phyloP scores from a whole-genome alignment of 1,140 invertebrate genomes.

The Leptoteleia sp. region DNA sequence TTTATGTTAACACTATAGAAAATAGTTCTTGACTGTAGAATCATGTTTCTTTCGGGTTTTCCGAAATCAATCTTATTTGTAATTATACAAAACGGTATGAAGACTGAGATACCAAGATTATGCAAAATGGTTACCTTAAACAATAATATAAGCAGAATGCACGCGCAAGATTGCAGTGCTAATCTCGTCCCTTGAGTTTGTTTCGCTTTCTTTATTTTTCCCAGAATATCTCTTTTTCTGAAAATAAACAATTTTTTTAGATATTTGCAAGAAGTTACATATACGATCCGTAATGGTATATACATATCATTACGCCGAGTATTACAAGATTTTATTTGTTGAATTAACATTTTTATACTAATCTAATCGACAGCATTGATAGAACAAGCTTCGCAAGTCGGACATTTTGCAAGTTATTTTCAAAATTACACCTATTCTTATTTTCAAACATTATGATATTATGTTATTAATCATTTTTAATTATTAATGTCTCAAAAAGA shows the following conservation, averaged over 20 bases:
- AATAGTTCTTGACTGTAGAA: neutral
- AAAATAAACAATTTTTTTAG: constrained; percentile 77
- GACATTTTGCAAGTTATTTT: constrained; percentile 1
- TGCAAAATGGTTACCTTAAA: constrained; percentile 80
- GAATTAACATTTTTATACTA: constrained; percentile 5
- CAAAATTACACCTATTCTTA: constrained; percentile 24
- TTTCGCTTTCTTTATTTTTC: constrained; percentile 8
- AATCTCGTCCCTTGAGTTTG: constrained; percentile 45
- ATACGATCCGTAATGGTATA: constrained; percentile 26
- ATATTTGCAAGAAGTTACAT: neutral
- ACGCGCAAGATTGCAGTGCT: constrained; percentile 56
- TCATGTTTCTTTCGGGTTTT: constrained; percentile 9
- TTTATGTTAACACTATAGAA: constrained; percentile 23
- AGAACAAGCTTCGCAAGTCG: constrained; percentile 2
- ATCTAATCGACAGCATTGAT: constrained; percentile 3
- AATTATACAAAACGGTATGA: constrained; percentile 68
- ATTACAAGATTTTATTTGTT: constrained; percentile 2
- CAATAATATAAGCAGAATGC: constrained; percentile 75
- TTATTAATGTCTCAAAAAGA: neutral
- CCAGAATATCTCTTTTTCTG: constrained; percentile 65
- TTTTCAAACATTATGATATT: neutral
- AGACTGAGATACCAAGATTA: constrained; percentile 74
- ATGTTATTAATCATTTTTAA: neutral
- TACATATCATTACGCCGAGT: constrained; percentile 33
- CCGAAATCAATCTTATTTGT: constrained; percentile 37